Evolutionary conservation across 2,797 vertebrate genomes (phyloP), one percentile per base, ranked within the genome.

Genomic region (Perodicticus potto): DNA sequence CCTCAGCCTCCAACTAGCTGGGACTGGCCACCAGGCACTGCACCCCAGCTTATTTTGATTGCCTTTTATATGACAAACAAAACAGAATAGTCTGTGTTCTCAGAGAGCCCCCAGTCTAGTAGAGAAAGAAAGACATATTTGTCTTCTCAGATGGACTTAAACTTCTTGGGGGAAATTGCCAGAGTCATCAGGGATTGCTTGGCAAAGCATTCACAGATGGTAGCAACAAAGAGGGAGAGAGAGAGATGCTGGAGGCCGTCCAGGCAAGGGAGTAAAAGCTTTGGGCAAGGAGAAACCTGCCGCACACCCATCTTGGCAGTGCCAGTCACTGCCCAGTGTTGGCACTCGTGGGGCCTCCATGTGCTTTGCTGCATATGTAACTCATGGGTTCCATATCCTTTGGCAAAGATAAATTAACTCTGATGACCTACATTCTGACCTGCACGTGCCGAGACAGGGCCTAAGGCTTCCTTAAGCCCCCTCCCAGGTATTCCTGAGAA

Each of bases 71-170:
- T 55, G 43, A 70, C 10, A 86, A 69, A 63, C 23, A 63, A 89
- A 91, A 92, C 9, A 43, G 32, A 85, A 40, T 45, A 70, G 8
- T 59, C 49, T 29, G 32, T 93, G 55, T 27, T 76, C 63, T 92
- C 55, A 40, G 40, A 19, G 49, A 89, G 12, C 14, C 32, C 67
- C 49, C 43, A n/a, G 0, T 84, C 55, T 53, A 94, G 16, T 70
- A 59, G n/a, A 20, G 55, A 82, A 90, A 61, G 61, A 91, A 59
- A 88, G 55, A 73, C 29, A 3, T 61, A 25, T 90, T 80, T 92
- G n/a, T 95, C 93, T 97, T 93, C 59, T 34, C 49, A 19, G 63
- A 16, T 53, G 49, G 53, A 70, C 19, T 49, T 70, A 59, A 84
- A 37, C 40, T 74, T 2, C 11, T 57, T n/a, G 25, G 87, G 59